These are phyloP conservation scores for Chondrilla cf. caribensis DNA, from an alignment of 37 sponge, comb jelly and placozoan genomes.

Conservation along the genomic window DNA sequence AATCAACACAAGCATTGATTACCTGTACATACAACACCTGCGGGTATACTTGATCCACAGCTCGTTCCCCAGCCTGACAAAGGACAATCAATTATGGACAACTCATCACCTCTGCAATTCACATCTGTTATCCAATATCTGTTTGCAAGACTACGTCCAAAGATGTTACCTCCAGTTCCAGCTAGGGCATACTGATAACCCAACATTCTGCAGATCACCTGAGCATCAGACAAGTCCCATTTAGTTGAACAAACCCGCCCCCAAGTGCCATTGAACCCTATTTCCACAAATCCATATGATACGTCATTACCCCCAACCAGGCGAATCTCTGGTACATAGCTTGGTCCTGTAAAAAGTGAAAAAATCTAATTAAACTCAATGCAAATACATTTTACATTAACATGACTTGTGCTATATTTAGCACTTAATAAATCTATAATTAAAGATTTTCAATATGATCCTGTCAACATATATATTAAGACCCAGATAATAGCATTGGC, in stretches of 20 bases:
- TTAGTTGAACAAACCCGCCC: not conserved
- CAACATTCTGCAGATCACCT: not conserved
- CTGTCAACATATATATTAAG: too few relatives aligned
- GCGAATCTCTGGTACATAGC: not conserved
- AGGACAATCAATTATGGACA: not conserved
- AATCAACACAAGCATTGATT: not conserved
- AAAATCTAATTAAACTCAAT: too few relatives aligned
- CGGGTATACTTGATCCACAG: not conserved
- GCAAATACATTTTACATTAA: too few relatives aligned
- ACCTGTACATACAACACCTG: conserved; percentile 20
- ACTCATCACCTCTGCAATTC: not conserved
- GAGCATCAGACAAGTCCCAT: conserved; percentile 15
- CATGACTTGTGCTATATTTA: too few relatives aligned
- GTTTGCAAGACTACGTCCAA: not conserved
- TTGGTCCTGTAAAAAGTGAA: too few relatives aligned
- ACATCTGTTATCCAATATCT: not conserved
- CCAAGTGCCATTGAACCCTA: not conserved
- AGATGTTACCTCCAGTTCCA: not conserved
- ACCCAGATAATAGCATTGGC: too few relatives aligned
- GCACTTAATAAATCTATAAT: too few relatives aligned
- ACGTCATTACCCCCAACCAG: not conserved
- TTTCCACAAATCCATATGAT: not conserved
- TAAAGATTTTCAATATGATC: too few relatives aligned
- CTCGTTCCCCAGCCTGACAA: not conserved
- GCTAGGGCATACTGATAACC: not conserved